phyloP scores from a whole-genome alignment of 1,140 invertebrate species.

The Cyclargus thomasi region DNA sequence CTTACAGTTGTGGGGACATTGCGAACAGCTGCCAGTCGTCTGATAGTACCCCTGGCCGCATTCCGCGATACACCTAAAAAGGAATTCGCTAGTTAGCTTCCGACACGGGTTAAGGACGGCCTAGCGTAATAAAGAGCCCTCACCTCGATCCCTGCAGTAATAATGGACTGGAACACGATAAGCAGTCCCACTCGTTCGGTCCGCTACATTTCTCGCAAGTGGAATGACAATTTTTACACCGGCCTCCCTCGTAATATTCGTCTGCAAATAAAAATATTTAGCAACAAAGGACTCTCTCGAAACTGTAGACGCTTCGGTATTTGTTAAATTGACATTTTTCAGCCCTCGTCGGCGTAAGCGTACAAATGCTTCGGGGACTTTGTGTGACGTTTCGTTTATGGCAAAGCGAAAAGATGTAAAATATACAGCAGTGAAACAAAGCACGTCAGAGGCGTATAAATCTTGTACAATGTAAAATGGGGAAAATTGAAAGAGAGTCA shows the following conservation, averaged over 20 bases:
- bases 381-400: constrained; percentile 35
- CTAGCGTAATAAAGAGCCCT: constrained; percentile 37
- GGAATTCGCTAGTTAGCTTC: constrained; percentile 35
- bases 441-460: background rate
- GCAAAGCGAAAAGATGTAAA: constrained; percentile 21
- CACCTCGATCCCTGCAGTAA: constrained; percentile 79
- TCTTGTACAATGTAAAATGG: background rate
- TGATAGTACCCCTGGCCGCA: constrained; percentile 85
- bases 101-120: constrained; percentile 29
- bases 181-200: constrained; percentile 81
- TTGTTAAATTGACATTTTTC: constrained; percentile 48
- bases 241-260: constrained; percentile 81
- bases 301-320: constrained; percentile 39
- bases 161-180: constrained; percentile 80
- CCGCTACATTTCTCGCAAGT: constrained; percentile 85
- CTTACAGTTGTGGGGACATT: constrained; percentile 85
- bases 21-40: constrained; percentile 81
- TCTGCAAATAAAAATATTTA: constrained; percentile 68
- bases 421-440: background rate
- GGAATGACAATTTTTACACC: constrained; percentile 84
- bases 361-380: constrained; percentile 39
- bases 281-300: constrained; percentile 38
- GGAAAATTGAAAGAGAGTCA: no score
- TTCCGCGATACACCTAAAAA: constrained; percentile 79
- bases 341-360: constrained; percentile 33